Base-by-base conservation (phyloP, 2,113 vertebrate species). In the Ictalurus furcatus region DNA sequence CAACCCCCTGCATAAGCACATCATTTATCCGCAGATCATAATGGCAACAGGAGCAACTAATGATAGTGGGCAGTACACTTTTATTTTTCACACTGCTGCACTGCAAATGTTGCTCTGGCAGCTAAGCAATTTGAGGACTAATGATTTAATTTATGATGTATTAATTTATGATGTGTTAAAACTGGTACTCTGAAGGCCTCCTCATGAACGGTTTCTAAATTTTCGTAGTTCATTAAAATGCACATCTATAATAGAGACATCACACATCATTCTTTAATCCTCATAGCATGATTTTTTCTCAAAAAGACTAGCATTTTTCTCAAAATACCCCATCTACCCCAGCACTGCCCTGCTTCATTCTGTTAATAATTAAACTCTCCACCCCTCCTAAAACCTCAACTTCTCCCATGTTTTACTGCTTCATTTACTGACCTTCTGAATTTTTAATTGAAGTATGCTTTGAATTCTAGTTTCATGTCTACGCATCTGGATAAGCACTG, bases 11-110 rank as follows among this genome's bases (percentile, higher is more conserved):
- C 52, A 61, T 63, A 61, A 86, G 21, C 25, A 40, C 37, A 78
- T 37, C 69, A 86, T 74, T 56, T 34, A 85, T 28, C 48, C 14
- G 21, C 65, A 30, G n/a, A 73, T 34, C 84, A 85, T 73, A 71
- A 85, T 28, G 25, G 44, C 40, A 79, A 79, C 12, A 79, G 23
- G 11, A 52, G 4, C 12, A 16, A 28, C 23, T 52, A 48, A 78
- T 78, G 52, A 78, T 23, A 23, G 11, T 25, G 3, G 11, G 13
- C 76, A n/a, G 3, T 78, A 48, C 28, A 5, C 16, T 78, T 28
- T 52, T 78, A 23, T 52, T 78, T 54, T 12, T 44, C 34, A 40
- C 48, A 56, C 48, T 80, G 48, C 25, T 80, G 28, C 74, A 44
- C 78, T n/a, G 14, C 6, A 56, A 19, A 56, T 30, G n/a, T 48